Base-by-base conservation (phyloP, 2,113 vertebrate species). In the Pelecanus crispus region DNA sequence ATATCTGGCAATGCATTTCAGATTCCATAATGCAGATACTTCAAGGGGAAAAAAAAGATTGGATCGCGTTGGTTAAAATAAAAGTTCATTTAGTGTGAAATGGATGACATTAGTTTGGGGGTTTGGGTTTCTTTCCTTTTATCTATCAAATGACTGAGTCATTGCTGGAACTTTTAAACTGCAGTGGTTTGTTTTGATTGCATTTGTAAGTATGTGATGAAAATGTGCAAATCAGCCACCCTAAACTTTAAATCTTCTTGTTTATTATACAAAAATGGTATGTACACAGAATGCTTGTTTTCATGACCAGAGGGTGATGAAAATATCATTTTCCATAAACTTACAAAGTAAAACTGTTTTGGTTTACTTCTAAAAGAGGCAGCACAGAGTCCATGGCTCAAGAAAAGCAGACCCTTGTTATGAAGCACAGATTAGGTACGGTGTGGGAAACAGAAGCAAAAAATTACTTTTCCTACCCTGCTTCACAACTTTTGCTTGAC, bases 181-280 rank as follows among this genome's bases (percentile, higher is more conserved):
- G 18, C 34, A 67, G 45, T 94, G 66, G 31, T 34, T 94, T 96
- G 40, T 70, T 97, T 94, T 94, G 77, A 95, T 93, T 96, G 11
- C 72, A 95, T 89, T 97, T 94, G 66, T 68, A 96, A 86, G 31
- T 91, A 89, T 70, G 68, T 94, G 83, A 96, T 84, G 50, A 81
- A 95, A 97, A 95, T 67, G 59, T 75, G 63, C 80, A 90, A 92
- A 96, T 88, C 79, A 80, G 26, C 34, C 56, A 45, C 58, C n/a
- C 65, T 38, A 40, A 58, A 36, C 1, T 86, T 87, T 40, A 67
- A 93, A 72, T 89, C 31, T 93, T 94, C 80, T 78, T 90, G 29
- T 74, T 93, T 81, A 86, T 91, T 96, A 78, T 86, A 63, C 22
- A 86, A 83, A 94, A 96, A 86, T 55, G 13, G 9, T 78, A 86